Percentiles rank a stretch among this genome's conserved stretches.
phyloP scores from a whole-genome alignment of 53 echinoderm and acorn worm genomes.

The Stichopus horrens region DNA sequence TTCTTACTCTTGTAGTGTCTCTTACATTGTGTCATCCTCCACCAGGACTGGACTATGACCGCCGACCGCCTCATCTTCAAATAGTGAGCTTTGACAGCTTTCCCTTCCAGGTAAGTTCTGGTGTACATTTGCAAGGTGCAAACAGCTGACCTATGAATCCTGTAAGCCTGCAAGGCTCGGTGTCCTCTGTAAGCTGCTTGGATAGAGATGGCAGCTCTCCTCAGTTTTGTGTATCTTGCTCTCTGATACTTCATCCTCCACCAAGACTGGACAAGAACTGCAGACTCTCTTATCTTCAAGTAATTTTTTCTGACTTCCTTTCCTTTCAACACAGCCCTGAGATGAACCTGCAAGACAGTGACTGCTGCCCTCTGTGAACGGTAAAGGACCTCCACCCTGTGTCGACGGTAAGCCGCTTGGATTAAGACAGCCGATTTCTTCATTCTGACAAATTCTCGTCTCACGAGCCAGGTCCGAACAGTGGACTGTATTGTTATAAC shows the following conservation, averaged over 20 bases:
- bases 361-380: slow-evolving; percentile 57
- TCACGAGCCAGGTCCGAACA: slow-evolving; percentile 54
- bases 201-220: slow-evolving; percentile 58
- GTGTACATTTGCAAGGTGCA: not conserved
- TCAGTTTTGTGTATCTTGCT: slow-evolving; percentile 49
- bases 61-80: not conserved
- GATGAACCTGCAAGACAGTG: slow-evolving; percentile 65
- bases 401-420: slow-evolving; percentile 62
- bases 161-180: slow-evolving; percentile 12
- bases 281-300: not conserved
- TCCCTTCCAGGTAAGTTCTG: slow-evolving; percentile 18
- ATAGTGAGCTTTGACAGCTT: not conserved
- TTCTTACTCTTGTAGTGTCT: slow-evolving; percentile 30
- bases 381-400: slow-evolving; percentile 48
- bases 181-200: slow-evolving; percentile 41
- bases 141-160: not conserved
- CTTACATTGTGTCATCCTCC: slow-evolving; percentile 5
- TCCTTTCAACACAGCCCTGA: slow-evolving; percentile 46
- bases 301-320: slow-evolving; percentile 32
- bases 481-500: slow-evolving; percentile 71
- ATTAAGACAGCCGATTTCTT: slow-evolving; percentile 63
- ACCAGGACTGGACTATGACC: slow-evolving; percentile 45
- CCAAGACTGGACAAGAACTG: slow-evolving; percentile 14
- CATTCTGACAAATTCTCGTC: slow-evolving; percentile 39
- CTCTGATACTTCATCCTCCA: slow-evolving; percentile 53